A percentile compares a stretch with the other conserved stretches of the same genome.
Evolutionary conservation across 2,797 vertebrate genomes (phyloP).

Genomic region (Molossus alvarezi): DNA sequence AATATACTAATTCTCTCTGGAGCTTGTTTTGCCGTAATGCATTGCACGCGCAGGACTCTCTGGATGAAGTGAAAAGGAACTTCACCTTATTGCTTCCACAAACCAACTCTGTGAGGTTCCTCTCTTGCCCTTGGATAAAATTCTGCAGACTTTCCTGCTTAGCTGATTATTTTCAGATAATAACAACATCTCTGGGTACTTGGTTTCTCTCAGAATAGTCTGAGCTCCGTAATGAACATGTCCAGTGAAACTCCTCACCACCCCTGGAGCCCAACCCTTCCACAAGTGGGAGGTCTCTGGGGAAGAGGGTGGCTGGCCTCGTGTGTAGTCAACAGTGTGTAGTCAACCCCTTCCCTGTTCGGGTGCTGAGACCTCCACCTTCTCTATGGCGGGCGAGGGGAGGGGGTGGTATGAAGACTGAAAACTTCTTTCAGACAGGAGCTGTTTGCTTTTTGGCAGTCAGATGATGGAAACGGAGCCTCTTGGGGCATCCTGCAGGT

Average conservation of each 20-base stretch:
- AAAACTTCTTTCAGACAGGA: not conserved
- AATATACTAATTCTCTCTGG: not conserved
- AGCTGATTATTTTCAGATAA: not conserved
- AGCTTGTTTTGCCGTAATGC: not conserved
- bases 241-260: not conserved
- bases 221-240: not conserved
- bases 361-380: not conserved
- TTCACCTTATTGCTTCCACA: not conserved
- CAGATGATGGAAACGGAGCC: not conserved
- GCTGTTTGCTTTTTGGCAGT: not conserved
- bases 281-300: not conserved
- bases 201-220: not conserved
- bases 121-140: not conserved
- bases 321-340: too few relatives aligned
- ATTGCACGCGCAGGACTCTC: not conserved
- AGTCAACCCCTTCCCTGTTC: too few relatives aligned
- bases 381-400: not conserved
- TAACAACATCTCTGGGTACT: not conserved
- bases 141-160: not conserved
- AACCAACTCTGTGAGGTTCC: not conserved
- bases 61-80: not conserved
- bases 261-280: not conserved
- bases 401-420: not conserved
- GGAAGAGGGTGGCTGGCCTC: not conserved
- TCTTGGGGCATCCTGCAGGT: too few relatives aligned